A percentile compares a stretch with the other conserved stretches of the same genome.
Conservation (phyloP, 2,113 vertebrate genomes). For the Piprites chloris region DNA sequence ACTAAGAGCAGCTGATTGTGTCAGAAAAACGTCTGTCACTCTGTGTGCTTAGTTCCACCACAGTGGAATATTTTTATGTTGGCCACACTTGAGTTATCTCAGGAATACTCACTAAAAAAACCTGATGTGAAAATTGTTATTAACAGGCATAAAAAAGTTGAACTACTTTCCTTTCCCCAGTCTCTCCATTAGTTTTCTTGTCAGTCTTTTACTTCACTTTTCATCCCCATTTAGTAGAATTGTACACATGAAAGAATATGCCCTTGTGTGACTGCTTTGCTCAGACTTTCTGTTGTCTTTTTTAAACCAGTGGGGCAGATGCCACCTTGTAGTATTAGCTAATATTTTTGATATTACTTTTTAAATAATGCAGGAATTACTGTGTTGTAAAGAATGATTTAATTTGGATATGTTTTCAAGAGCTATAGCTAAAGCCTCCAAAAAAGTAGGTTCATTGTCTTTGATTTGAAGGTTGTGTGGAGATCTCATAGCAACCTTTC, state of each 20-base stretch:
- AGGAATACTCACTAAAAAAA: not conserved
- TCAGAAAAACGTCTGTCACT: not conserved
- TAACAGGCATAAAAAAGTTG: not conserved
- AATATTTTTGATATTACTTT: not conserved
- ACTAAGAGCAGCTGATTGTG: not conserved
- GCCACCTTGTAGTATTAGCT: not conserved
- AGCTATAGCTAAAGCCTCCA: not conserved
- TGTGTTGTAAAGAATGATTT: not conserved
- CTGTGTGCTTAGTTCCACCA: not conserved
- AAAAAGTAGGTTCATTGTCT: not conserved
- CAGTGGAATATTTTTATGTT: not conserved
- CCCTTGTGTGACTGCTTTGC: not conserved
- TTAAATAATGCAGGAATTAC: not conserved
- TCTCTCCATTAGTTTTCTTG: not conserved
- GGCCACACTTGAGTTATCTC: not conserved
- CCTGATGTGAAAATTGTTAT: not conserved
- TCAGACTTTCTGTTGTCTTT: not conserved
- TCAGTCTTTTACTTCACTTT: not conserved
- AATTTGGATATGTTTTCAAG: not conserved
- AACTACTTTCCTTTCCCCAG: not conserved
- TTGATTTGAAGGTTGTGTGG: not conserved
- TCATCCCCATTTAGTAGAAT: rapidly evolving
- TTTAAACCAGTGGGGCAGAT: not conserved
- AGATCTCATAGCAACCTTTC: not conserved
- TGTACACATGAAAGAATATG: rapidly evolving